Base-by-base conservation (phyloP, 2,113 vertebrate species). In the Osmerus mordax region DNA sequence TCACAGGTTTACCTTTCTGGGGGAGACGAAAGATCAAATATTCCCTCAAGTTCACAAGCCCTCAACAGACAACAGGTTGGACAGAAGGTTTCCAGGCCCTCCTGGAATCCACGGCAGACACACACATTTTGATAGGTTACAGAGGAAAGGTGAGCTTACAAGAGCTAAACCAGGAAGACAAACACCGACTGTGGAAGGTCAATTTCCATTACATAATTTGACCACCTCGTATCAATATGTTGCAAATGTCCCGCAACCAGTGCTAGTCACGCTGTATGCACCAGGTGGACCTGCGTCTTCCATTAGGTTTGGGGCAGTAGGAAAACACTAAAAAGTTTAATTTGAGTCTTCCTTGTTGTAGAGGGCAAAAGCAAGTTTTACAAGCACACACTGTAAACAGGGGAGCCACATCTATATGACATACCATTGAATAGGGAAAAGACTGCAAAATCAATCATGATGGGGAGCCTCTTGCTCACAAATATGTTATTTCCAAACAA, bases 361-460 rank as follows among this genome's bases (percentile, higher is more conserved):
- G 74, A 74, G 80, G 84, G 84, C 74, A 84, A 78, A 83, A 83
- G 85, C 83, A 76, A 87, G 81, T 87, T 85, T 83, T 86, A 89
- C 85, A 88, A 90, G 88, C 85, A 91, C 86, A 90, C 87, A 89
- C 86, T 89, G 88, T 91, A 90, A 90, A 91, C 89, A 91, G 89
- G 88, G 86, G 86, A 90, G 87, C 86, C 89, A 90, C 89, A 91
- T 87, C 84, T 87, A 89, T 87, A 87, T 90, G 85, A 87, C 86
- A 85, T 89, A 90, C 87, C 88, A 90, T 88, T 81, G 87, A 90
- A 85, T 87, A 88, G 83, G 81, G 85, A 87, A 89, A 84, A 89
- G 85, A 90, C 87, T 86, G 88, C 85, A 78, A 87, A 90, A 89
- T 88, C 86, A 86, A 89, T 81, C 79, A 86, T 85, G 87, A 86